Percentiles rank a stretch among this genome's conserved stretches.
Evolutionary conservation across 2,888 invertebrate species (phyloP).

Genomic region (Parthenolecanium corni): DNA sequence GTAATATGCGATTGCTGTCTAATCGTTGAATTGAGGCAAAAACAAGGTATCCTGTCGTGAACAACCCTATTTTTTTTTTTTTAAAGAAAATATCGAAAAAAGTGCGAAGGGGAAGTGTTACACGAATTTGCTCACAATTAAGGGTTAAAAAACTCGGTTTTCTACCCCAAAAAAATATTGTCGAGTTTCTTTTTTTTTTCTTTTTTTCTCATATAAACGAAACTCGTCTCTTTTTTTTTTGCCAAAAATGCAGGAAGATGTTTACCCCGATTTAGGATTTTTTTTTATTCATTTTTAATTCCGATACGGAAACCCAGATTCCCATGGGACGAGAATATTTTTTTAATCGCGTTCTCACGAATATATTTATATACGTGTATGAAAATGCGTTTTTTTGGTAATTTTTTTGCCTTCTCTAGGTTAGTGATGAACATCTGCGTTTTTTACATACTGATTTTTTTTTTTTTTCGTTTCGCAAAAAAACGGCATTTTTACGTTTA

Average conservation of each 20-base stretch:
- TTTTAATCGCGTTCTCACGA: constrained; percentile 25
- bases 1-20: constrained; percentile 21
- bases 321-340: constrained; percentile 24
- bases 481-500: too few relatives aligned
- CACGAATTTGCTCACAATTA: constrained; percentile 25
- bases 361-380: background rate
- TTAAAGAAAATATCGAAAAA: too few relatives aligned
- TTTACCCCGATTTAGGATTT: constrained; percentile 16
- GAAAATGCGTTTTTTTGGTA: background rate
- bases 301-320: constrained; percentile 1
- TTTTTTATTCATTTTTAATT: constrained; percentile 8
- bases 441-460: background rate
- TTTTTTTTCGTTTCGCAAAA: background rate
- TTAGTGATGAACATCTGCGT: constrained; percentile 8
- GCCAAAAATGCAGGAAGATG: constrained; percentile 4
- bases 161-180: constrained; percentile 15
- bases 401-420: background rate
- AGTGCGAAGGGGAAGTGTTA: too few relatives aligned
- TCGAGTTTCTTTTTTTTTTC: background rate
- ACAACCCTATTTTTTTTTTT: background rate
- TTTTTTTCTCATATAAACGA: background rate
- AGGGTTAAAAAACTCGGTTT: constrained; percentile 26
- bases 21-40: constrained; percentile 13
- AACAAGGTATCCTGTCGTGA: constrained; percentile 21
- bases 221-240: constrained; percentile 1